These are phyloP conservation scores for Phalacrocorax carbo DNA, from an alignment of 2,113 vertebrate species.

Conservation along the genomic window DNA sequence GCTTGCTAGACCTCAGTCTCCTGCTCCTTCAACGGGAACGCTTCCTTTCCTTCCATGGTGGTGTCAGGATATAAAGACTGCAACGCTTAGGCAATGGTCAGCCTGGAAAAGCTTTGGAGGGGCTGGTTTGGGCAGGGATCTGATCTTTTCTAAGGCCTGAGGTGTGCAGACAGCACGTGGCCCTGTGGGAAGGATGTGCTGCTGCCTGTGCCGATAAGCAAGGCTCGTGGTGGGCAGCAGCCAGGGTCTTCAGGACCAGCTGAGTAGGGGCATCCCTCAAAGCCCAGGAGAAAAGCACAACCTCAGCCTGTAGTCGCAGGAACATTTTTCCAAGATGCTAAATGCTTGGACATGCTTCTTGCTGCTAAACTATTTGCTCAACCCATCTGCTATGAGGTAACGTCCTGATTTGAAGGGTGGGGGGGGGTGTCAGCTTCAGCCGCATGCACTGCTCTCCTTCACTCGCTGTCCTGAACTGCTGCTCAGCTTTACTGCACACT, in stretches of 20 bases:
- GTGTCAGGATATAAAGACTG: neutral
- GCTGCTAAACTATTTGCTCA: neutral
- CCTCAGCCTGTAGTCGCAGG: neutral
- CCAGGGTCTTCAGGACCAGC: neutral
- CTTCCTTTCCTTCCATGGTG: neutral
- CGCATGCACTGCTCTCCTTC: neutral
- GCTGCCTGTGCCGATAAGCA: neutral
- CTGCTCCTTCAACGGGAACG: neutral
- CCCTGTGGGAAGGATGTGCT: neutral
- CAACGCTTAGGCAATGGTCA: too few relatives aligned
- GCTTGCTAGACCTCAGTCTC: neutral
- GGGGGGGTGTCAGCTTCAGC: neutral
- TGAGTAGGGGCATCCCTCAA: neutral
- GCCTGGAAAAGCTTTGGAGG: neutral
- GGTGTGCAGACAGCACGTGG: neutral
- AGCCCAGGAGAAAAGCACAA: neutral
- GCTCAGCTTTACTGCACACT: constrained; percentile 7
- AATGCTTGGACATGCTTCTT: neutral
- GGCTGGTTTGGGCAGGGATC: neutral
- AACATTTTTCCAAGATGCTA: neutral
- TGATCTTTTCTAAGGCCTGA: neutral
- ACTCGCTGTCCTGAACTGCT: neutral
- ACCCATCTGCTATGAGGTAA: neutral
- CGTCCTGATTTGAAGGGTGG: neutral
- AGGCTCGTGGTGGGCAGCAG: neutral